phyloP scores from a whole-genome alignment of 2,888 invertebrate species.

The Urechis unicinctus region DNA sequence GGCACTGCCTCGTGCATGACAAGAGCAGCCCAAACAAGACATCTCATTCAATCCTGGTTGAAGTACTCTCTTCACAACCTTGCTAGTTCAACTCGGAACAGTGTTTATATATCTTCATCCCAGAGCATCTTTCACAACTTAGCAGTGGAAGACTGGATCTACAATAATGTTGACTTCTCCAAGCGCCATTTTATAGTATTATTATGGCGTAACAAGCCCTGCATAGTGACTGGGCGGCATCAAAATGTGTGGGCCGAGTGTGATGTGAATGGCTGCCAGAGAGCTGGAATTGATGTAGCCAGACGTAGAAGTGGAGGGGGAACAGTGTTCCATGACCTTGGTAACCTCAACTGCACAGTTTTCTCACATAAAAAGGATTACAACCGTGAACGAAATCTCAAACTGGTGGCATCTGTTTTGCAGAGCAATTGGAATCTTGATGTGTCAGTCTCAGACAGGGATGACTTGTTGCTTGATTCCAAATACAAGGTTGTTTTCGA shows the following conservation, averaged over 20 bases:
- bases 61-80: too few species aligned
- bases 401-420: conserved; percentile 75
- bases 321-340: conserved; percentile 87
- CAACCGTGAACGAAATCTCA: conserved; percentile 79
- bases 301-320: conserved; percentile 92
- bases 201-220: conserved; percentile 88
- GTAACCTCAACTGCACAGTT: conserved; percentile 65
- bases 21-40: too few species aligned
- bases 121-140: conserved; percentile 85
- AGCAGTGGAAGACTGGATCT: conserved; percentile 94
- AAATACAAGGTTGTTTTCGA: conserved; percentile 41
- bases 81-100: not conserved
- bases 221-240: conserved; percentile 91
- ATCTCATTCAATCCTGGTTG: too few species aligned
- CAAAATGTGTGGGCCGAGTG: conserved; percentile 96
- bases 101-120: conserved; percentile 83
- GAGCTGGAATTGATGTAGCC: conserved; percentile 68
- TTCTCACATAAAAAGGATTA: conserved; percentile 78
- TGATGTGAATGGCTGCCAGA: conserved; percentile 64
- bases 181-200: conserved; percentile 69
- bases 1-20: too few species aligned
- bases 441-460: conserved; percentile 69
- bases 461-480: conserved; percentile 77
- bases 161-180: conserved; percentile 74
- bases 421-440: conserved; percentile 75